Conservation (phyloP, 2,888 invertebrate genomes). For the Ormyrus rosae region DNA sequence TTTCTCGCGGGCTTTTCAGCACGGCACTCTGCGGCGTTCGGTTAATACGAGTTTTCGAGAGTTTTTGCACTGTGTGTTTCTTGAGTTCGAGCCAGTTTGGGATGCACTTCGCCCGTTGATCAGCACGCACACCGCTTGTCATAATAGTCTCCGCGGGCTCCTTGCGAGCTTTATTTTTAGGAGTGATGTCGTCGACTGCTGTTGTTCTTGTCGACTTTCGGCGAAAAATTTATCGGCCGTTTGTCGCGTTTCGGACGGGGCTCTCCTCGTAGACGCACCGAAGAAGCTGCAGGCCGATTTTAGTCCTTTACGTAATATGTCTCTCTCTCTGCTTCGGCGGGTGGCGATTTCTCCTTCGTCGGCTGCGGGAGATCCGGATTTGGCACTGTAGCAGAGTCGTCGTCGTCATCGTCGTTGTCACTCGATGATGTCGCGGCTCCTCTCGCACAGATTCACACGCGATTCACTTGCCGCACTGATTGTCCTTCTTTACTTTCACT, state of each 20-base stretch:
- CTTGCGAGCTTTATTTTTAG: conserved; percentile 44
- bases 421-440: conserved; percentile 37
- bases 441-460: conserved; percentile 51
- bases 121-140: conserved; percentile 13
- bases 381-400: conserved; percentile 3
- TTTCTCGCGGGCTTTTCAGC: neutral
- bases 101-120: conserved; percentile 9
- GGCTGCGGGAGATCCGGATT: too few species aligned
- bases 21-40: neutral
- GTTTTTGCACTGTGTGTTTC: conserved; percentile 3
- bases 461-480: conserved; percentile 49
- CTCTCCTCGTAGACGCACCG: neutral
- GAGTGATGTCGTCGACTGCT: conserved; percentile 35
- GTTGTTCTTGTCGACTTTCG: conserved; percentile 10
- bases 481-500: conserved; percentile 24
- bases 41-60: neutral
- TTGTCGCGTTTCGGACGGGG: neutral
- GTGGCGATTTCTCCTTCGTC: neutral
- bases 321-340: neutral
- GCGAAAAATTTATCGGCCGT: conserved; percentile 17
- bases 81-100: neutral
- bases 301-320: neutral
- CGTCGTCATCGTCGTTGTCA: neutral
- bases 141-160: conserved; percentile 12
- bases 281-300: neutral